These are phyloP conservation scores for Pangasius macronema DNA, from an alignment of 2,797 vertebrate species.

Conservation along the genomic window DNA sequence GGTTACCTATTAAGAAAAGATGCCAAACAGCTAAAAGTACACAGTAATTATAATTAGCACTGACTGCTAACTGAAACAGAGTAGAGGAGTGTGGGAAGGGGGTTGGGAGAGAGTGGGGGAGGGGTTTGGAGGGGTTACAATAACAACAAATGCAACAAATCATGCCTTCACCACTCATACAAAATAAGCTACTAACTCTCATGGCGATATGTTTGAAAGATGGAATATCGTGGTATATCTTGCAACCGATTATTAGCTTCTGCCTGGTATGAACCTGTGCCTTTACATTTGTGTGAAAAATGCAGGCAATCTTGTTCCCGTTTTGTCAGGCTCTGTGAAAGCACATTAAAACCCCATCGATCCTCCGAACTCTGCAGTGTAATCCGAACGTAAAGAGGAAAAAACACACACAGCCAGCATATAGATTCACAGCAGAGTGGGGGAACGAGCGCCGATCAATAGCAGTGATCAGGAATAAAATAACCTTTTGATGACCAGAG, in stretches of 20 bases:
- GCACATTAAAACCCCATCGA: constrained; percentile 76
- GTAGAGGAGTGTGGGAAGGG: not conserved
- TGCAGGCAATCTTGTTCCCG: constrained; percentile 28
- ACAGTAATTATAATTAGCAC: not conserved
- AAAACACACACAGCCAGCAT: constrained; percentile 62
- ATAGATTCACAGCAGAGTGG: constrained; percentile 67
- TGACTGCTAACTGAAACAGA: not conserved
- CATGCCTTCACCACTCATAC: not conserved
- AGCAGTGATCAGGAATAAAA: constrained; percentile 89
- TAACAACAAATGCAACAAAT: not conserved
- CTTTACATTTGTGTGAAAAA: not conserved
- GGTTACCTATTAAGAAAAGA: not conserved
- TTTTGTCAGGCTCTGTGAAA: constrained; percentile 34
- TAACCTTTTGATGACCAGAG: constrained; percentile 90
- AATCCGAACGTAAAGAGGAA: constrained; percentile 72
- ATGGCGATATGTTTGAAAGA: not conserved
- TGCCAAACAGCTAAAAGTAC: not conserved
- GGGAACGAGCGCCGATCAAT: constrained; percentile 81
- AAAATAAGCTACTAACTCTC: not conserved
- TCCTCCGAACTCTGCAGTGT: constrained; percentile 68
- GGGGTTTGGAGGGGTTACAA: not conserved
- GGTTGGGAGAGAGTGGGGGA: not conserved
- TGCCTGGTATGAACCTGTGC: not conserved
- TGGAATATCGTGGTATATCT: not conserved
- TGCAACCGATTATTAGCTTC: not conserved